Base-by-base conservation (phyloP, 1,140 invertebrate genomes). In the Heliconius hewitsoni region DNA sequence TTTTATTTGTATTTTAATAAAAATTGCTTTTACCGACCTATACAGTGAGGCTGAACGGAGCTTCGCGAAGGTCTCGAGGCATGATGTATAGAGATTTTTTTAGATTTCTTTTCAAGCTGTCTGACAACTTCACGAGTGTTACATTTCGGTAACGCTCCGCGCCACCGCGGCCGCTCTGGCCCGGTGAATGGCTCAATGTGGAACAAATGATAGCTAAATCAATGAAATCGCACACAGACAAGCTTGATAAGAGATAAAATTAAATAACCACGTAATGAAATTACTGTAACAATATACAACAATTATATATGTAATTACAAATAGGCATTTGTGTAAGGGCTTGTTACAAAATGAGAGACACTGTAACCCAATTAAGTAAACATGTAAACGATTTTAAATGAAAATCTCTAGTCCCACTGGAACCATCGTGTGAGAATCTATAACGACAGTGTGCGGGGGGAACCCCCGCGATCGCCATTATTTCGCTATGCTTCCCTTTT, bases 381-480 rank as follows among this genome's bases (percentile, higher is more conserved):
- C 85, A 85, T 84, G 90, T 91, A 91, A 34, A 92, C 89, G 87
- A 90, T 93, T 91, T 91, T 89, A 91, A 90, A 90, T 89, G 82
- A 94, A 92, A 93, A 93, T 94, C 92, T 94, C 92, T 94, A 94
- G 93, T 94, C 93, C 91, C 93, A 93, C 91, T 94, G 93, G 90
- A 89, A 91, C 93, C 93, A 94, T 94, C 93, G 93, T 94, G 90
- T 88, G 91, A 89, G 85, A 89, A 90, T 79, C 75, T 71, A 50
- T 74, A 76, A 82, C 50, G 81, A 81, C 76, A 72, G 78, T 80
- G 77, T 78, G 84, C 60, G 80, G 57, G 80, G 57, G 60, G 80
- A 79, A 75, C 84, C 80, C 84, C 82, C 80, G 80, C 84, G 78
- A 76, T 73, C 84, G 83, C 88, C 83, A 85, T 86, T 80, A 83